A percentile compares a stretch with the other conserved stretches of the same genome.
Conservation (phyloP, 2,113 vertebrate species). For the Pionites leucogaster region DNA sequence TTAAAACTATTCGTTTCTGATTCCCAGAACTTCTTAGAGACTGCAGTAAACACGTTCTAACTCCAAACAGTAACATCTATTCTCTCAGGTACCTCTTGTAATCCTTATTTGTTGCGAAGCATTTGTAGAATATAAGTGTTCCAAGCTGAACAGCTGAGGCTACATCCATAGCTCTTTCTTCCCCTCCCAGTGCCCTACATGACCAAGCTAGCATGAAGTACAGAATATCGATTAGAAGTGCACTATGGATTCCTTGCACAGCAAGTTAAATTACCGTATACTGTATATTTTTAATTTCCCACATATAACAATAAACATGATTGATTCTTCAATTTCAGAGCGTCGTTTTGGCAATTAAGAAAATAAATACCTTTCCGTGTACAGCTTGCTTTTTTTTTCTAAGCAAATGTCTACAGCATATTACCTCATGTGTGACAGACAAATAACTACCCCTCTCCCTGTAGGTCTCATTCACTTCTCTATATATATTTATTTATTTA, state of each 20-base stretch:
- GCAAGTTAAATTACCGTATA: constrained; percentile 60
- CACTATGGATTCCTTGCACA: constrained; percentile 2
- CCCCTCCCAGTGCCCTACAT: constrained; percentile 11
- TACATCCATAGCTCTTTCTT: neutral
- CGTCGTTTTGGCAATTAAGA: constrained; percentile 63
- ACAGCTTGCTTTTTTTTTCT: neutral
- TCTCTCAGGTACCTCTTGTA: neutral
- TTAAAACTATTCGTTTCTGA: neutral
- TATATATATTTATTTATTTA: neutral
- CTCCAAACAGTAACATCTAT: neutral
- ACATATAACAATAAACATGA: constrained; percentile 71
- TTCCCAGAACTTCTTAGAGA: neutral
- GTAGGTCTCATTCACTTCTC: neutral
- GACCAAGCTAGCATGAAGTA: constrained; percentile 60
- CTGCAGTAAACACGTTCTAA: neutral
- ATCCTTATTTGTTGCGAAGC: constrained; percentile 22
- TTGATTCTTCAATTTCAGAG: constrained; percentile 66
- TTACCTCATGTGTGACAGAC: constrained; percentile 46
- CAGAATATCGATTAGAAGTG: constrained; percentile 65
- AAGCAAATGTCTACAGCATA: neutral
- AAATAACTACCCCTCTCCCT: constrained; percentile 7
- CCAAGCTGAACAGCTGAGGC: constrained; percentile 38
- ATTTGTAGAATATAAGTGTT: constrained; percentile 37
- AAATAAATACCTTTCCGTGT: constrained; percentile 54
- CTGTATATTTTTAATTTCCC: constrained; percentile 66